phyloP scores from a whole-genome alignment of 1,140 invertebrate species.

The Vollenhovia emeryi region DNA sequence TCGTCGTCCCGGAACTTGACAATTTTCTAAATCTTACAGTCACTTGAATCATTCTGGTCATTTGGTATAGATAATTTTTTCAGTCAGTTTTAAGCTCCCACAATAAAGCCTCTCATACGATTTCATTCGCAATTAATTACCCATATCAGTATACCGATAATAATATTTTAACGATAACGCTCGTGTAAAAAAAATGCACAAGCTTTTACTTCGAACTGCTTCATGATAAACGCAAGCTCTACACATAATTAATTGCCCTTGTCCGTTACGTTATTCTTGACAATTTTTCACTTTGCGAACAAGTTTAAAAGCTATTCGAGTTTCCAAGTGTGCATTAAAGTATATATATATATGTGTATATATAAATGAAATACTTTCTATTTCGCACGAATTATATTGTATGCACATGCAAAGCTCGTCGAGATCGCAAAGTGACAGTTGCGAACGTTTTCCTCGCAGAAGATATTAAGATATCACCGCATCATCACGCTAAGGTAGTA shows the following conservation, averaged over 20 bases:
- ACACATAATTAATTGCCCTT: conserved; percentile 17
- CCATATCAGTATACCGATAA: conserved; percentile 8
- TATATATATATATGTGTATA: neutral
- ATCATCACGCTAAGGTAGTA: conserved; percentile 7
- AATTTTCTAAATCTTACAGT: neutral
- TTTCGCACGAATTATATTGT: neutral
- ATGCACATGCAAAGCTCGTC: neutral
- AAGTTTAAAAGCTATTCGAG: neutral
- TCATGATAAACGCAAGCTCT: neutral
- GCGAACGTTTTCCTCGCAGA: neutral
- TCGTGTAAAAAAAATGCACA: neutral
- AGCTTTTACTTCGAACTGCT: neutral
- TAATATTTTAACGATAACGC: neutral
- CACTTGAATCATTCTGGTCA: neutral
- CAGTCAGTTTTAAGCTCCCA: neutral
- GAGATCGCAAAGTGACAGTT: neutral
- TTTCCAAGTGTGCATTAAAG: neutral
- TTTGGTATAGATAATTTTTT: neutral
- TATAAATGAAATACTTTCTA: neutral
- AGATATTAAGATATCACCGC: conserved; percentile 23
- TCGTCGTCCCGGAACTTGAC: too few relatives aligned
- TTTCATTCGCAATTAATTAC: conserved; percentile 18
- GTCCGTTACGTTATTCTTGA: neutral
- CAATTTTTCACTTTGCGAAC: neutral
- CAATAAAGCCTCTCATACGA: neutral